A percentile compares a stretch with the other conserved stretches of the same genome.
Evolutionary conservation across 2,113 vertebrate genomes (phyloP).

Genomic region (Pteronura brasiliensis): DNA sequence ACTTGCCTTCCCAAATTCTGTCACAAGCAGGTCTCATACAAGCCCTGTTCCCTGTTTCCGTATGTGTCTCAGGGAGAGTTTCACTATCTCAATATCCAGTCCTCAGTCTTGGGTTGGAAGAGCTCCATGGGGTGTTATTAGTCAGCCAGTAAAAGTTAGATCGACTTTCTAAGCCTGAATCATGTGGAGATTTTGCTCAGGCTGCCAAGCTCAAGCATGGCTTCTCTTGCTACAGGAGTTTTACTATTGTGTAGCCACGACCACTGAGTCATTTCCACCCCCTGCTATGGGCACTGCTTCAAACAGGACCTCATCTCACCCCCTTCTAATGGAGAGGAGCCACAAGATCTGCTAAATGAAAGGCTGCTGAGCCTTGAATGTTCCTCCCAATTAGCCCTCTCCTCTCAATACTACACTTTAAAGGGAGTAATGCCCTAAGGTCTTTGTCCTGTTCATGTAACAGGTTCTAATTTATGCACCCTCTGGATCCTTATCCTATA

Average conservation of each 20-base stretch:
- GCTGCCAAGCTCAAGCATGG: slow-evolving; percentile 49
- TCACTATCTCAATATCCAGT: neutral
- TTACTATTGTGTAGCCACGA: slow-evolving; percentile 35
- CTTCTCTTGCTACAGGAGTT: slow-evolving; percentile 38
- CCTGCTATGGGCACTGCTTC: slow-evolving; percentile 9
- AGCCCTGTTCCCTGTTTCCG: neutral
- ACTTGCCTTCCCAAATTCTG: neutral
- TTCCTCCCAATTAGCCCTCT: neutral
- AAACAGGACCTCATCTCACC: slow-evolving; percentile 36
- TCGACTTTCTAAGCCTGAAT: slow-evolving; percentile 55
- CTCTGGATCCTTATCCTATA: neutral
- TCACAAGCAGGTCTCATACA: neutral
- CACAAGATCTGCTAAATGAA: neutral
- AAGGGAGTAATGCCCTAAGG: neutral
- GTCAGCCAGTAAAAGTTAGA: slow-evolving; percentile 43
- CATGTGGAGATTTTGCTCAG: slow-evolving; percentile 13
- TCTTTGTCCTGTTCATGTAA: slow-evolving; percentile 7
- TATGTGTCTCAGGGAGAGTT: neutral
- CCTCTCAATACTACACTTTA: neutral
- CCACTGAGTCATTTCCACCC: slow-evolving; percentile 46
- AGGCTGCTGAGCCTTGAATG: neutral
- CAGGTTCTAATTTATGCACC: neutral
- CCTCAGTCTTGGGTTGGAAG: neutral
- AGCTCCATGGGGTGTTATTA: neutral
- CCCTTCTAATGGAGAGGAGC: neutral